Evolutionary conservation across 2,797 vertebrate genomes (phyloP).

Genomic region (Xenops minutus): DNA sequence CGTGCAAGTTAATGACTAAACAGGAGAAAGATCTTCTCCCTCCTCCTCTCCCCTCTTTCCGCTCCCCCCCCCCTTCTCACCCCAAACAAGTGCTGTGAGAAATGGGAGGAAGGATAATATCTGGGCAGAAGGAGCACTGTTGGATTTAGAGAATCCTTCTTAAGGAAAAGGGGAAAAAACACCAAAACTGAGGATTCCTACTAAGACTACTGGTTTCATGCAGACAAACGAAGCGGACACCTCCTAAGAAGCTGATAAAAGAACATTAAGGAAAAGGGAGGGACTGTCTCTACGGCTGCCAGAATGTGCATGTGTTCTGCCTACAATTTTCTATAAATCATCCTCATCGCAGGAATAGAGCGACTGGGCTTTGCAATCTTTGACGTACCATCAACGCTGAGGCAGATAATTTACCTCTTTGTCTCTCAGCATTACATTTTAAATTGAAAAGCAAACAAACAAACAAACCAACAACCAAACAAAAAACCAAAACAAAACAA

Average conservation of each 20-base stretch:
- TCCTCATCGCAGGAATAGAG: constrained; percentile 64
- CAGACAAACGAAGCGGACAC: constrained; percentile 56
- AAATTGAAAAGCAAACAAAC: not conserved
- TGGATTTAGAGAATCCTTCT: constrained; percentile 30
- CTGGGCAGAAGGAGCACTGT: not conserved
- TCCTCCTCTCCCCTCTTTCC: constrained; percentile 29
- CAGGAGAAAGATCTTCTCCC: constrained; percentile 37
- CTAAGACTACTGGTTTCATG: constrained; percentile 26
- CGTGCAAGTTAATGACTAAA: constrained; percentile 47
- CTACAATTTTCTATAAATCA: constrained; percentile 76
- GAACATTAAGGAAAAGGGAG: constrained; percentile 62
- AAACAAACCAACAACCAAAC: not conserved
- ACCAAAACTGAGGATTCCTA: constrained; percentile 17
- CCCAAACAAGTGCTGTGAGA: constrained; percentile 22
- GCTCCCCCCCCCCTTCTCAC: not conserved
- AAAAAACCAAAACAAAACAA: too few relatives aligned
- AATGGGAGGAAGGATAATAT: not conserved
- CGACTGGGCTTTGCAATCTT: constrained; percentile 69
- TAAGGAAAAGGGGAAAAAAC: not conserved
- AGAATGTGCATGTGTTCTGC: constrained; percentile 64
- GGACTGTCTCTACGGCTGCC: constrained; percentile 54
- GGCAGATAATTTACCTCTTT: constrained; percentile 76
- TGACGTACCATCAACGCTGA: constrained; percentile 59
- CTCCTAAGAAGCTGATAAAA: constrained; percentile 68
- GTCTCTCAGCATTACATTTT: constrained; percentile 61